Conservation (phyloP, 2,888 invertebrate species). For the Hyposoter dolosus region DNA sequence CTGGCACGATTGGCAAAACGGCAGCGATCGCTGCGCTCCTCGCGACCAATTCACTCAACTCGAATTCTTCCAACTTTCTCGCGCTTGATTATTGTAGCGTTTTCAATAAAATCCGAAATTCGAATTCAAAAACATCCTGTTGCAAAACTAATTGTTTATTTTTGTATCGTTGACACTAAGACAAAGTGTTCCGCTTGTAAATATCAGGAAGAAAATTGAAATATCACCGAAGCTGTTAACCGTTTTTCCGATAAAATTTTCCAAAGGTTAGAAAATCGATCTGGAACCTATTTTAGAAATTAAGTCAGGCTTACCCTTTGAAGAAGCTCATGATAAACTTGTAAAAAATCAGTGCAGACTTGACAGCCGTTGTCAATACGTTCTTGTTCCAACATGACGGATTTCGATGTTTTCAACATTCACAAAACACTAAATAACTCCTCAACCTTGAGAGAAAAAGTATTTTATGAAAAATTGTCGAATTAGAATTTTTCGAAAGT, state of each 20-base stretch:
- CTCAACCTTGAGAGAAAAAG: not conserved
- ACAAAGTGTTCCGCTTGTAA: not conserved
- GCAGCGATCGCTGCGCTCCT: not conserved
- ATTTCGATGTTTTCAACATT: conserved; percentile 59
- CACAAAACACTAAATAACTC: conserved; percentile 35
- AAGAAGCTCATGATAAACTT: conserved; percentile 89
- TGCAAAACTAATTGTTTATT: not conserved
- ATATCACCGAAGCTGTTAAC: not conserved
- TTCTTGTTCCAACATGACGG: conserved; percentile 88
- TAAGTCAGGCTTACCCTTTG: conserved; percentile 87
- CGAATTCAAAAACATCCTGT: no score
- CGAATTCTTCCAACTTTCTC: not conserved
- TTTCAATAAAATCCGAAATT: not conserved
- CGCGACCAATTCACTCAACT: not conserved
- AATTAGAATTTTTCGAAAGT: not conserved
- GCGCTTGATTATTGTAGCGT: not conserved
- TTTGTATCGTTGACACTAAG: not conserved
- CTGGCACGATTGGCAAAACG: not conserved
- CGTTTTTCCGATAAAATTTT: not conserved
- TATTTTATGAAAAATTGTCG: not conserved
- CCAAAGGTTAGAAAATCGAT: not conserved
- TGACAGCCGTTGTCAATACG: conserved; percentile 88
- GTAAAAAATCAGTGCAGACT: conserved; percentile 90
- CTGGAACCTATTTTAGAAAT: not conserved
- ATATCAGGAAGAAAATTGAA: not conserved